Conservation (phyloP, 2,113 vertebrate genomes). For the Prionailurus viverrinus region DNA sequence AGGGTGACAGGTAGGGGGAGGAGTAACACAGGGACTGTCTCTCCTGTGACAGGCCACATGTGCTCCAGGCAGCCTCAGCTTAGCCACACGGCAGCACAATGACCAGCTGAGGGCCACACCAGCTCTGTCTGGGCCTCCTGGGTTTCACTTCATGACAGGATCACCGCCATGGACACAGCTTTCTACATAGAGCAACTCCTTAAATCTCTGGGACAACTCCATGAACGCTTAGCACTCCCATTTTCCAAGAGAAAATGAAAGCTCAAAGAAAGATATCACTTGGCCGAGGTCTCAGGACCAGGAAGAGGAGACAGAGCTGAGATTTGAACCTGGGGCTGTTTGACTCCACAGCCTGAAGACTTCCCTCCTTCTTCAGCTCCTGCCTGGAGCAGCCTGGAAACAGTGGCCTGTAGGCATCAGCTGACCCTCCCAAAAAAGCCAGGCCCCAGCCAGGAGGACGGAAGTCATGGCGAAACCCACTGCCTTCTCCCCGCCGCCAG, state of each 20-base stretch:
- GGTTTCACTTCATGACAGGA: not conserved
- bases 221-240: not conserved
- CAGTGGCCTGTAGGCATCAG: not conserved
- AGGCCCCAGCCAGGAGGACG: not conserved
- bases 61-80: not conserved
- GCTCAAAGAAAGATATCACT: not conserved
- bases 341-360: not conserved
- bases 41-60: not conserved
- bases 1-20: not conserved
- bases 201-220: not conserved
- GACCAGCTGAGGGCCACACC: not conserved
- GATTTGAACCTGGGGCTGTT: not conserved
- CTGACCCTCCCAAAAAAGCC: not conserved
- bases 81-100: not conserved
- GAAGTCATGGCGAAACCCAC: fast-evolving
- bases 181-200: not conserved
- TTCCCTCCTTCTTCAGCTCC: not conserved
- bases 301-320: not conserved
- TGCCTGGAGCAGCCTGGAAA: not conserved
- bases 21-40: not conserved
- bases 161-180: not conserved
- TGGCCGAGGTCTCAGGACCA: not conserved
- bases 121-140: not conserved
- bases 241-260: not conserved
- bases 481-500: not conserved